A percentile compares a stretch with the other conserved stretches of the same genome.
These are phyloP conservation scores for Burhinus bistriatus DNA, from an alignment of 2,113 vertebrate genomes.

Conservation along the genomic window DNA sequence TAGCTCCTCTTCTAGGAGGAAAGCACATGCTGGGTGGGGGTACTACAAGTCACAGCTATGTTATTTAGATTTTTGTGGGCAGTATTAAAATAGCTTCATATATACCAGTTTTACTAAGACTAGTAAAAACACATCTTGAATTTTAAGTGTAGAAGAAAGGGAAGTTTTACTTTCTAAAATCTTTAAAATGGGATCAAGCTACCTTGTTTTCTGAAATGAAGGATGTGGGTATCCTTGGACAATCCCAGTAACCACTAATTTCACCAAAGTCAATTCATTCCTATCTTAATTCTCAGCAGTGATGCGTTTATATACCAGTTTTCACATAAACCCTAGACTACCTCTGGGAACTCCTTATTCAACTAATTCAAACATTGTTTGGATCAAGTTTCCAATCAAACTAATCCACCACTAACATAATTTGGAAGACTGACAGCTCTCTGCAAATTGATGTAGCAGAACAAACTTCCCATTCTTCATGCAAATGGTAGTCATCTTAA, in stretches of 20 bases:
- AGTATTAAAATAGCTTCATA: not conserved
- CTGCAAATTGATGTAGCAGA: slow-evolving; percentile 1
- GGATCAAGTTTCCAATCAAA: slow-evolving; percentile 55
- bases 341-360: slow-evolving; percentile 3
- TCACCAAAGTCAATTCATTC: not conserved
- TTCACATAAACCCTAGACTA: slow-evolving; percentile 61
- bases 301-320: not conserved
- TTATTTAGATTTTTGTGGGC: not conserved
- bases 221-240: not conserved
- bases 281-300: slow-evolving; percentile 6
- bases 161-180: not conserved
- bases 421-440: slow-evolving; percentile 58
- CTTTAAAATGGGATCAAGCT: not conserved
- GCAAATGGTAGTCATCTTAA: not conserved
- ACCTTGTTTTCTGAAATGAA: not conserved
- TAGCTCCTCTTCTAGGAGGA: not conserved
- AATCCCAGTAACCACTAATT: not conserved
- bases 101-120: not conserved
- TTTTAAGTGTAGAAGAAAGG: not conserved
- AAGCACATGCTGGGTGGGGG: not conserved
- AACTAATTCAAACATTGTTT: slow-evolving; percentile 55
- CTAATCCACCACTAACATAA: slow-evolving; percentile 60
- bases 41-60: not conserved
- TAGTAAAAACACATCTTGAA: not conserved
- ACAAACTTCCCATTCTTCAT: slow-evolving; percentile 22